phyloP scores from a whole-genome alignment of 1,140 invertebrate species.

The Drosophila ercepeae region DNA sequence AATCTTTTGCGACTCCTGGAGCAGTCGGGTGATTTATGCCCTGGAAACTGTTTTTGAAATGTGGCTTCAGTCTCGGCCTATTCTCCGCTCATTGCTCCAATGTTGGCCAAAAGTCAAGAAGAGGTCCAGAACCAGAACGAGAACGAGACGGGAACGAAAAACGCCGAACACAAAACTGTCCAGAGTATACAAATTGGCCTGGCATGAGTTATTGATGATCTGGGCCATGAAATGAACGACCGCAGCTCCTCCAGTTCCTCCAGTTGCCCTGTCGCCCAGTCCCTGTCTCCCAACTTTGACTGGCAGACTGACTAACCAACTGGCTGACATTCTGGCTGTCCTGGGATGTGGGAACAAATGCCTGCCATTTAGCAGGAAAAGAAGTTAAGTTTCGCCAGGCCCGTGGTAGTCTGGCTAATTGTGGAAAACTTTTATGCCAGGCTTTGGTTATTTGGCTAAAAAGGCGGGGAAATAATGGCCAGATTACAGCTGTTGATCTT shows the following conservation, averaged over 20 bases:
- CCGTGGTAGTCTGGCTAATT: conserved; percentile 48
- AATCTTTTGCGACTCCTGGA: conserved; percentile 32
- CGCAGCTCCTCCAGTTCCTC: conserved; percentile 31
- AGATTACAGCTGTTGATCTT: neutral
- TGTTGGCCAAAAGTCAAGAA: conserved; percentile 71
- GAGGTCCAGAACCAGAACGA: neutral
- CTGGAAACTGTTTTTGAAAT: conserved; percentile 82
- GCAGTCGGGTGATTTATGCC: conserved; percentile 79
- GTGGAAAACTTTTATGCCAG: conserved; percentile 35
- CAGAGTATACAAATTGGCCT: conserved; percentile 80
- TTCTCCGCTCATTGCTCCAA: conserved; percentile 44
- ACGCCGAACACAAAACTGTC: conserved; percentile 74
- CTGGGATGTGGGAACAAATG: conserved; percentile 64
- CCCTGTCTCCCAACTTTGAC: neutral
- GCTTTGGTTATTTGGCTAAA: neutral
- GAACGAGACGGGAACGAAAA: conserved; percentile 16
- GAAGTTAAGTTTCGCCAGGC: conserved; percentile 36
- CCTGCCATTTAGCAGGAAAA: conserved; percentile 56
- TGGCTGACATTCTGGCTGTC: conserved; percentile 24
- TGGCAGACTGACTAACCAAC: conserved; percentile 37
- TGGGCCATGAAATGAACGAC: conserved; percentile 76
- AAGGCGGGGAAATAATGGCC: neutral
- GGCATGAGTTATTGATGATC: conserved; percentile 81
- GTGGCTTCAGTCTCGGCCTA: conserved; percentile 66
- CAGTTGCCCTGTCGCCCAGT: too few relatives aligned